Base-by-base conservation (phyloP, 2,888 invertebrate species). In the Elegia similella region DNA sequence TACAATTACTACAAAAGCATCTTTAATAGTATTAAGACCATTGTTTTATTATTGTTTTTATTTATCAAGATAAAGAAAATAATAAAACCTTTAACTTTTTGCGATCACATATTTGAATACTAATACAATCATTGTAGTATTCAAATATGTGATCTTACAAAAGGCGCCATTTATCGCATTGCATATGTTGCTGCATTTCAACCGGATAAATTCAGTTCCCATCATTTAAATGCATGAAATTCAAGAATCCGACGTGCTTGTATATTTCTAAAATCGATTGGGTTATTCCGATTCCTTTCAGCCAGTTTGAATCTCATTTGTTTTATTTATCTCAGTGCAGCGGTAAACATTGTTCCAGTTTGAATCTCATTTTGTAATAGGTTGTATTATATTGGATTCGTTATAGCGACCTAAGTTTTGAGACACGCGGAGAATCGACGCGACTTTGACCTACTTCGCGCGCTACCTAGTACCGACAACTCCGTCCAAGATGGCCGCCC, bases 371-470 rank as follows among this genome's bases (percentile, higher is more conserved):
- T n/a, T 38, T 38, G n/a, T n/a, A 38, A 38, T n/a, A 38, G n/a
- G 23, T 23, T 52, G 52, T 56, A 55, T 16, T 30, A 50, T 54
- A 62, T 62, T n/a, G n/a, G 62, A 56, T 62, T 62, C 64, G 60
- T 64, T 6, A 64, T 64, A 58, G 61, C 61, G 60, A 59, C 58
- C 65, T 62, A 65, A 73, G 75, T 76, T 78, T 82, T 76, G 70
- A 72, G 71, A 72, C 76, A 72, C 72, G 72, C 72, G 72, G 72
- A 70, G 65, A 69, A 69, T 66, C 74, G 73, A 71, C 70, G 75
- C 75, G 86, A 85, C 85, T 86, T 87, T 87, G 86, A 86, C 86
- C 86, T 73, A 87, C 74, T 83, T 85, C 62, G 69, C 67, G 66
- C 66, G 67, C 65, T 69, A 68, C 70, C 72, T 74, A 73, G 68